Evolutionary conservation across 2,113 vertebrate genomes (phyloP), one percentile per base, ranked within the genome.

Genomic region (Trogon surrucura): DNA sequence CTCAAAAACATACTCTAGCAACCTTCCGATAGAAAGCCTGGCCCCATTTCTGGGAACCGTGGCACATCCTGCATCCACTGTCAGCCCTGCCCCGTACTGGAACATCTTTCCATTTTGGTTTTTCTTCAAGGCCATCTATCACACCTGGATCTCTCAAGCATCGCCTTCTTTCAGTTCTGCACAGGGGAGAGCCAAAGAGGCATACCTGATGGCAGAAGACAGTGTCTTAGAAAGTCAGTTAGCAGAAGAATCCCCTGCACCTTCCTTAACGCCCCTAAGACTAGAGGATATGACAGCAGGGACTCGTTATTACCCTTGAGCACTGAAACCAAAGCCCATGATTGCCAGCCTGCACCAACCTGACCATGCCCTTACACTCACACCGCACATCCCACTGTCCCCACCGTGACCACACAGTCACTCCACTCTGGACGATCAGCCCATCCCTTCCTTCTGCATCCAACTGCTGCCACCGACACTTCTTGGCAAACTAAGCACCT

Each of bases 361-460:
- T 70, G 61, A 21, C 18, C 25, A 2, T 11, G 29, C 23, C 21
- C 29, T 26, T 14, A 5, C 16, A 41, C 10, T 32, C 36, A 51
- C 38, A 11, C 11, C 16, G 38, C 20, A 47, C 15, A 8, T 8
- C 38, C 22, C n/a, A 3, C 10, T 13, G n/a, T 29, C 20, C 69
- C 36, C 6, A 2, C 15, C 48, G 13, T 1, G 26, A 8, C 26
- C 11, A 0, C 1, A 5, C 7, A 36, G 25, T 19, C 47, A 25
- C 6, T 21, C 27, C 36, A 36, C 62, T 26, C 38, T 26, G 34
- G 56, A 8, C 3, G 47, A 10, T 4, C 51, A 32, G 23, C 30
- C 21, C 80, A 38, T 1, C 16, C 66, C 17, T 23, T 66, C 81
- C 60, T 47, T 30, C 73, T 56, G 27, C 60, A 45, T 48, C n/a